Conservation (phyloP, 1,140 invertebrate genomes). For the Drosophila chauvacae region DNA sequence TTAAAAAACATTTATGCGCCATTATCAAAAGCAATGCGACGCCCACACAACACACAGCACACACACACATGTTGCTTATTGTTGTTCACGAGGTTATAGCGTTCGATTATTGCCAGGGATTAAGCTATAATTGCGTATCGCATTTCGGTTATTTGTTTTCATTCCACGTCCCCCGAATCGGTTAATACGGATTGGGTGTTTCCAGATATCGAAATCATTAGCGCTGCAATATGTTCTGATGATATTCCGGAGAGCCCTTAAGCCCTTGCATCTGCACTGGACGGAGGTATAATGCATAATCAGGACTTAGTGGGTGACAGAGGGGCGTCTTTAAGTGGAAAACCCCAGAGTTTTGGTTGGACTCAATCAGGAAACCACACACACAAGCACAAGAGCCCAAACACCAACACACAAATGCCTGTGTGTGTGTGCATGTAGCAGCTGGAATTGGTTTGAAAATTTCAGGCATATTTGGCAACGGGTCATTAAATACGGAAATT, state of each 20-base stretch:
- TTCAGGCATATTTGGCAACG: slow-evolving; percentile 78
- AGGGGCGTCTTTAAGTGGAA: slow-evolving; percentile 19
- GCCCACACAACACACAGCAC: slow-evolving; percentile 46
- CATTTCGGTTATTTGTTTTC: slow-evolving; percentile 76
- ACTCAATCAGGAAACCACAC: slow-evolving; percentile 57
- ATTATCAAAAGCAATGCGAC: slow-evolving; percentile 75
- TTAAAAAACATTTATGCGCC: slow-evolving; percentile 81
- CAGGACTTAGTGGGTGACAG: slow-evolving; percentile 13
- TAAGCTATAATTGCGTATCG: slow-evolving; percentile 81
- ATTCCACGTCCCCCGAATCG: slow-evolving; percentile 50
- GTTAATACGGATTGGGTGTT: slow-evolving; percentile 25
- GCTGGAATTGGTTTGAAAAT: slow-evolving; percentile 66
- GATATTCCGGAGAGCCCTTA: slow-evolving; percentile 47
- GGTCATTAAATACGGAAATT: slow-evolving; percentile 84
- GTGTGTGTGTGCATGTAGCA: slow-evolving; percentile 14
- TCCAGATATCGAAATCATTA: slow-evolving; percentile 30
- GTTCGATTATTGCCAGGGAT: slow-evolving; percentile 75
- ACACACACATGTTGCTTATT: slow-evolving; percentile 50
- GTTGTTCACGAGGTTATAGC: slow-evolving; percentile 59
- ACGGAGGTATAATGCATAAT: slow-evolving; percentile 24
- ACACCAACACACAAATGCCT: slow-evolving; percentile 5
- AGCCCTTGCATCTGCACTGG: slow-evolving; percentile 24
- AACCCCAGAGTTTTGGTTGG: slow-evolving; percentile 17
- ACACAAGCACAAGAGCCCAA: slow-evolving; percentile 4
- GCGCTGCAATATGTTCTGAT: slow-evolving; percentile 55